A percentile compares a stretch with the other conserved stretches of the same genome.
Conservation (phyloP, 1,140 invertebrate genomes). For the Brachionus angularis region DNA sequence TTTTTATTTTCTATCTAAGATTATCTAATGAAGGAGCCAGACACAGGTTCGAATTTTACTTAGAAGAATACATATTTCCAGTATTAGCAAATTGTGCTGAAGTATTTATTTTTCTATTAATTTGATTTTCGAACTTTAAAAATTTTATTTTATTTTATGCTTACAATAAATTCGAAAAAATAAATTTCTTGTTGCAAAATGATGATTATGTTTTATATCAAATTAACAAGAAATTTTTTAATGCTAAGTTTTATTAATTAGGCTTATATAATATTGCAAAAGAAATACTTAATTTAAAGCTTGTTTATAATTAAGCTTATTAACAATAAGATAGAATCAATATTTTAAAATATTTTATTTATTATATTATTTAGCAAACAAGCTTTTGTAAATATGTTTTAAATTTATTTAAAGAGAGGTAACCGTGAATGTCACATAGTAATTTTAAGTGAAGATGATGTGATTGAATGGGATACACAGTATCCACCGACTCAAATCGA, state of each 20-base stretch:
- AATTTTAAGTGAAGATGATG: slow-evolving; percentile 86
- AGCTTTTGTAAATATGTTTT: slow-evolving; percentile 58
- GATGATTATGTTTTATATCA: too few species aligned
- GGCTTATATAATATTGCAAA: too few species aligned
- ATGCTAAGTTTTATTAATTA: too few species aligned
- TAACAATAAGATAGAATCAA: background rate
- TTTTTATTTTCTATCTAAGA: slow-evolving; percentile 78
- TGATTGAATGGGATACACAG: slow-evolving; percentile 96
- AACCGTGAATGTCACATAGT: slow-evolving; percentile 72
- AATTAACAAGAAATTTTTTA: too few species aligned
- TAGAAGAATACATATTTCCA: slow-evolving; percentile 89
- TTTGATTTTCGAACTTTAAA: background rate
- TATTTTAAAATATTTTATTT: background rate
- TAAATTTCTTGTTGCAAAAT: too few species aligned
- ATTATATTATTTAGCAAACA: background rate
- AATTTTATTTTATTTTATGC: background rate
- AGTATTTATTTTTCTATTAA: slow-evolving; percentile 59
- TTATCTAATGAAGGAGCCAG: slow-evolving; percentile 96
- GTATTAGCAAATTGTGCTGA: slow-evolving; percentile 91
- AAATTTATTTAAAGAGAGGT: slow-evolving; percentile 52
- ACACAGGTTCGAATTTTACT: slow-evolving; percentile 88
- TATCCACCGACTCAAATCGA: slow-evolving; percentile 98
- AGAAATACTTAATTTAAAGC: too few species aligned
- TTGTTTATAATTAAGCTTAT: too few species aligned
- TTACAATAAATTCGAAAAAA: too few species aligned